Evolutionary conservation across 1,140 invertebrate species (phyloP).

Genomic region (Nasonia vitripennis): DNA sequence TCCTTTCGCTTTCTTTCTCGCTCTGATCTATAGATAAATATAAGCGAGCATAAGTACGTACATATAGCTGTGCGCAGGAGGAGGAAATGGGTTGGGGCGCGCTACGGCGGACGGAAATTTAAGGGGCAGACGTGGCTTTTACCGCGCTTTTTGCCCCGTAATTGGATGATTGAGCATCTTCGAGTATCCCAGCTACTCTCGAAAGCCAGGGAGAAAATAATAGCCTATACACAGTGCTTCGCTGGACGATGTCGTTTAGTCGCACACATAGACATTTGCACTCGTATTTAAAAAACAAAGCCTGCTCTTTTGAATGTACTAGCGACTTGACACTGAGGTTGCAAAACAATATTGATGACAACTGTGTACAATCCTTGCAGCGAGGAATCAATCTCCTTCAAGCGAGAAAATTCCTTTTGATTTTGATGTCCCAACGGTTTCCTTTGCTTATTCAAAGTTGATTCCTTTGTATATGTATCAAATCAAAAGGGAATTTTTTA

Average conservation of each 20-base stretch:
- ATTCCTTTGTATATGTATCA: too few relatives aligned
- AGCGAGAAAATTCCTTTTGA: too few relatives aligned
- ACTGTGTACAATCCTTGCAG: too few relatives aligned
- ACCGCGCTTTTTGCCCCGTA: background rate
- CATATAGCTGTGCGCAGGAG: background rate
- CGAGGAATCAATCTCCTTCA: too few relatives aligned
- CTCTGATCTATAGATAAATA: background rate
- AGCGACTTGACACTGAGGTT: too few relatives aligned
- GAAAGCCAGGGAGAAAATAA: background rate
- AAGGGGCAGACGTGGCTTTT: conserved; percentile 16
- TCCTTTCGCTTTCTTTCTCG: background rate
- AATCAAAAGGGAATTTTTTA: too few relatives aligned
- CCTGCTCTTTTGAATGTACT: too few relatives aligned
- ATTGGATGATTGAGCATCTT: conserved; percentile 32
- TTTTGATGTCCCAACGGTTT: too few relatives aligned
- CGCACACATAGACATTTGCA: too few relatives aligned
- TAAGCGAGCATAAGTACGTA: background rate
- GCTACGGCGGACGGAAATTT: conserved; percentile 19
- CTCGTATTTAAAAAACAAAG: too few relatives aligned
- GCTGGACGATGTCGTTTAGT: background rate
- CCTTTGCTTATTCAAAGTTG: too few relatives aligned
- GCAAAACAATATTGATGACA: too few relatives aligned
- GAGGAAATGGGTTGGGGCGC: background rate
- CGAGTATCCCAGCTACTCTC: background rate
- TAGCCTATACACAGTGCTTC: background rate